Percentiles rank a stretch among this genome's conserved stretches.
Conservation (phyloP, 2,113 vertebrate species). For the Mesembrinibis cayennensis region DNA sequence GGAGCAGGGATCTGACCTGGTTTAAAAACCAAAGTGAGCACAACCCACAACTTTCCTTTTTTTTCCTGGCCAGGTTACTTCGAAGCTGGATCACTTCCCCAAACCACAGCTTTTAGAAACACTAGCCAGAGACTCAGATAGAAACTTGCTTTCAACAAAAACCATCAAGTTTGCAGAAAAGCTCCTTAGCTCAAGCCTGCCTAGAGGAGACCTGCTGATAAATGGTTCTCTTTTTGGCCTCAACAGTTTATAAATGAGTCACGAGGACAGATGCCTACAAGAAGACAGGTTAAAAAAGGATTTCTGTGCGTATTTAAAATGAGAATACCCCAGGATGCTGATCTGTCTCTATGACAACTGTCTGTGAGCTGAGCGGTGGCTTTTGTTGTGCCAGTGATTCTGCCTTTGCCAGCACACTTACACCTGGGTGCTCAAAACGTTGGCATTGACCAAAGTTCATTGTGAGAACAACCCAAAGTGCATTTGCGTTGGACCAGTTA, state of each 20-base stretch:
- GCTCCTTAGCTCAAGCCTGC: slow-evolving; percentile 46
- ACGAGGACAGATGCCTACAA: slow-evolving; percentile 26
- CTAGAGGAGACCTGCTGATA: slow-evolving; percentile 36
- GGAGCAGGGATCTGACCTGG: slow-evolving; percentile 48
- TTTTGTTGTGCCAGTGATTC: background rate
- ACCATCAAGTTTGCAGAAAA: slow-evolving; percentile 51
- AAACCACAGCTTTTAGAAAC: slow-evolving; percentile 56
- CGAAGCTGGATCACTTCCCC: slow-evolving; percentile 48
- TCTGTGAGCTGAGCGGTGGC: background rate
- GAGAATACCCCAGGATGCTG: background rate
- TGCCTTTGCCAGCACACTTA: background rate
- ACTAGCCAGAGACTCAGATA: slow-evolving; percentile 43
- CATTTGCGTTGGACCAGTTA: background rate
- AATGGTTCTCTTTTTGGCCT: slow-evolving; percentile 46
- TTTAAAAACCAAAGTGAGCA: slow-evolving; percentile 43
- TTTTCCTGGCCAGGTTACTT: slow-evolving; percentile 65
- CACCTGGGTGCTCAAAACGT: background rate
- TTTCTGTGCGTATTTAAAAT: slow-evolving; percentile 38
- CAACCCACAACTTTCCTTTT: slow-evolving; percentile 23
- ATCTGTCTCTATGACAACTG: slow-evolving; percentile 60
- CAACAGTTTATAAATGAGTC: slow-evolving; percentile 45
- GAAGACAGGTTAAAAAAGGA: slow-evolving; percentile 50
- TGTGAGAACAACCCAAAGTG: background rate
- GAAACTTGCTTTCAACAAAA: slow-evolving; percentile 53
- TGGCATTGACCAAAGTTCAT: background rate